A percentile compares a stretch with the other conserved stretches of the same genome.
Conservation (phyloP, 2,113 vertebrate genomes). For the Menura novaehollandiae region DNA sequence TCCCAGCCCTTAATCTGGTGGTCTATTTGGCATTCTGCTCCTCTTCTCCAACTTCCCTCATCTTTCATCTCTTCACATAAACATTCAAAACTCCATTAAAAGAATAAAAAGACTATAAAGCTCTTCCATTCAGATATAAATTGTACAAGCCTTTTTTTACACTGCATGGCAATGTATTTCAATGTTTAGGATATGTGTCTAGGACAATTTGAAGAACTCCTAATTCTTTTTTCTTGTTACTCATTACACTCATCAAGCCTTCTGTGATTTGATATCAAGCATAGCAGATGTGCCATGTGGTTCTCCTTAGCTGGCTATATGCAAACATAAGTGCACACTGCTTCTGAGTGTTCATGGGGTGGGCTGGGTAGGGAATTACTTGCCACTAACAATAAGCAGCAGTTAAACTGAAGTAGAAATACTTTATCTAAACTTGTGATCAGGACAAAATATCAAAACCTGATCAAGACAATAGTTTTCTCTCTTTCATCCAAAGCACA, state of each 20-base stretch:
- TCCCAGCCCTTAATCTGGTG: neutral
- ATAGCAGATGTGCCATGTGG: neutral
- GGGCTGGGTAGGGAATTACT: neutral
- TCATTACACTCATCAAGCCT: neutral
- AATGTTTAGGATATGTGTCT: neutral
- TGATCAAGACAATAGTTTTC: neutral
- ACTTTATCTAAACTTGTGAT: neutral
- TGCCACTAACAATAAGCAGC: neutral
- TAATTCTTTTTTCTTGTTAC: neutral
- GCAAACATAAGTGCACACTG: neutral
- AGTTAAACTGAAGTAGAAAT: neutral
- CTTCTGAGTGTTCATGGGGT: neutral
- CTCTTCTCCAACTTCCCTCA: neutral
- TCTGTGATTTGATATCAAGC: neutral
- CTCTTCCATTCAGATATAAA: neutral
- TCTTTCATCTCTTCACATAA: neutral
- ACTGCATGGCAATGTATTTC: neutral
- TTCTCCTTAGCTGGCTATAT: neutral
- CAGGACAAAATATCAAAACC: neutral
- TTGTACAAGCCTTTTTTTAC: neutral
- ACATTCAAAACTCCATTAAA: neutral
- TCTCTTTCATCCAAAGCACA: neutral
- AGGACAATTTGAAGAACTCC: neutral
- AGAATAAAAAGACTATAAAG: neutral
- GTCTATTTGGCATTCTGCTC: neutral